Percentiles rank a stretch among this genome's conserved stretches.
These are phyloP conservation scores for Drosophila villosipedis DNA, from an alignment of 2,888 invertebrate species.

Conservation along the genomic window DNA sequence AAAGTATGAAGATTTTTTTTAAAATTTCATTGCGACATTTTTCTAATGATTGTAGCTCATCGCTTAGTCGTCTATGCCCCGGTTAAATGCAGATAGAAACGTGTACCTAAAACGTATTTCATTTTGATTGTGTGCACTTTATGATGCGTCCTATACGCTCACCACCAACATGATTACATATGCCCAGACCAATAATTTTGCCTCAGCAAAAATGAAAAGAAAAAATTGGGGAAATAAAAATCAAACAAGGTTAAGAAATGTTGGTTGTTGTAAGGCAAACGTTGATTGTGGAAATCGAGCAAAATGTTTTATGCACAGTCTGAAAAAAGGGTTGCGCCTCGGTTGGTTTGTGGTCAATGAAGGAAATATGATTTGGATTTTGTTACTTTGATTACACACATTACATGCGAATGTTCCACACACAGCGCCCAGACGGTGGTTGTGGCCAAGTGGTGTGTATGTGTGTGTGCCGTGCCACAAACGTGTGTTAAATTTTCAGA, in stretches of 20 bases:
- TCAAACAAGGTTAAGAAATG: conserved; percentile 82
- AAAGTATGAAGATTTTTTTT: background rate
- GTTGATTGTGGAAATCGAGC: conserved; percentile 72
- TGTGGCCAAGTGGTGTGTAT: conserved; percentile 22
- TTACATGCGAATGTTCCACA: conserved; percentile 63
- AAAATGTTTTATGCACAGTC: conserved; percentile 74
- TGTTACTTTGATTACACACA: conserved; percentile 82
- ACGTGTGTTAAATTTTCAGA: conserved; percentile 75
- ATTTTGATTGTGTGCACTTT: conserved; percentile 78
- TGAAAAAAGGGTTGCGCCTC: conserved; percentile 59
- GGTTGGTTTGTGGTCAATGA: conserved; percentile 80
- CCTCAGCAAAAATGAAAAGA: conserved; percentile 11
- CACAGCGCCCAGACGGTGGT: conserved; percentile 20
- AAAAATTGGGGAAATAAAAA: conserved; percentile 56
- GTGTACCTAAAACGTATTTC: conserved; percentile 70
- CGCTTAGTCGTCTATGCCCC: conserved; percentile 25
- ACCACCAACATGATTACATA: conserved; percentile 77
- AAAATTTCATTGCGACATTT: background rate
- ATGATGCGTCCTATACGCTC: conserved; percentile 60
- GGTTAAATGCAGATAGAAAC: conserved; percentile 15
- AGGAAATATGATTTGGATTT: conserved; percentile 84
- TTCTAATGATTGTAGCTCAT: conserved; percentile 19
- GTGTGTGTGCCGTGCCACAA: conserved; percentile 38
- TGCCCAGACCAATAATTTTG: conserved; percentile 83
- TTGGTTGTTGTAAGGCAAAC: conserved; percentile 59